Evolutionary conservation across 2,797 vertebrate species (phyloP).

Genomic region (Cuniculus paca): DNA sequence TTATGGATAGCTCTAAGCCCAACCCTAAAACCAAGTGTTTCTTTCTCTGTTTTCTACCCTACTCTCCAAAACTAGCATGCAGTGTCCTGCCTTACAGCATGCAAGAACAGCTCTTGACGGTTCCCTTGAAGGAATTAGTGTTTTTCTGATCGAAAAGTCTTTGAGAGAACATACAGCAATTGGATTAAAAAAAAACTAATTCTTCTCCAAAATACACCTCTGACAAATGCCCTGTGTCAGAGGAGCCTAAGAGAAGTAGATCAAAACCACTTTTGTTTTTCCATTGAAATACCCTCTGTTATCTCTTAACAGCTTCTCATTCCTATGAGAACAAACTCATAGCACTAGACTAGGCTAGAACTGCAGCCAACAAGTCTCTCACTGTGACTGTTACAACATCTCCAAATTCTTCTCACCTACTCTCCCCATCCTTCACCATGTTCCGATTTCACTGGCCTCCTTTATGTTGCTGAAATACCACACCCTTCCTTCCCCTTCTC

Average conservation of each 20-base stretch:
- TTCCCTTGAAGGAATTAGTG: not conserved
- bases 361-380: not conserved
- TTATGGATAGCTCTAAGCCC: constrained; percentile 17
- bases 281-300: not conserved
- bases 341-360: not conserved
- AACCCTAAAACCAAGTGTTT: not conserved
- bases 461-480: not conserved
- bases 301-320: not conserved
- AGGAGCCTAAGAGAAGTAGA: not conserved
- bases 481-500: not conserved
- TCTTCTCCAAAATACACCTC: not conserved
- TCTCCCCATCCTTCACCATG: accelerated
- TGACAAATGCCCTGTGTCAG: not conserved
- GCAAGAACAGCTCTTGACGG: not conserved
- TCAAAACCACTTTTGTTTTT: not conserved
- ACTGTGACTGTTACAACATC: accelerated
- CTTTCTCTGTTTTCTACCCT: not conserved
- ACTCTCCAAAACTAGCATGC: not conserved
- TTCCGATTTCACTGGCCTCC: not conserved
- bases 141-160: not conserved
- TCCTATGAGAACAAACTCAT: not conserved
- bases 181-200: not conserved
- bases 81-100: not conserved
- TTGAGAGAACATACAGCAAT: not conserved
- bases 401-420: accelerated